phyloP scores from a whole-genome alignment of 2,797 vertebrate genomes.

The Chaetodon trifasciatus region DNA sequence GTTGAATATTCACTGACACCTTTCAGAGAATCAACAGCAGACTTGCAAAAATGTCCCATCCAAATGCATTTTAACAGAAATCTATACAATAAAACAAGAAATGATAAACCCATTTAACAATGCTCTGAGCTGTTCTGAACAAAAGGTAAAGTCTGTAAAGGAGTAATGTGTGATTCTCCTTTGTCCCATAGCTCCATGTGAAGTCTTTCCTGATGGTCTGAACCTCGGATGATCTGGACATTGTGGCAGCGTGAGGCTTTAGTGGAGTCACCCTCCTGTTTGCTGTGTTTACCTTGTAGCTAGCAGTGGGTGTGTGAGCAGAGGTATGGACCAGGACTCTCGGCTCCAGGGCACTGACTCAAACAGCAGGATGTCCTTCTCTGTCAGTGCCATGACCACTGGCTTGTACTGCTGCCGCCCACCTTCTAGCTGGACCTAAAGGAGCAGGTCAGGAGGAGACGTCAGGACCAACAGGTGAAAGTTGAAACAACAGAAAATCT shows the following conservation, averaged over 20 bases:
- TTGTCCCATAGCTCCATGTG: not conserved
- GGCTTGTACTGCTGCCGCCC: conserved; percentile 92
- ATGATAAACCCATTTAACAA: not conserved
- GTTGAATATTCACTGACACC: not conserved
- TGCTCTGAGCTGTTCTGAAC: not conserved
- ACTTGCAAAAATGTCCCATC: not conserved
- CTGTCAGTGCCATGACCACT: conserved; percentile 92
- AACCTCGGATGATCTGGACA: not conserved
- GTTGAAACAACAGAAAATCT: not conserved
- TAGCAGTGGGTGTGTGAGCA: conserved; percentile 94
- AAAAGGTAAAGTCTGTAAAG: not conserved
- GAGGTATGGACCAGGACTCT: conserved; percentile 92
- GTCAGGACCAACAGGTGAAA: not conserved
- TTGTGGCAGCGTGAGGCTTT: not conserved
- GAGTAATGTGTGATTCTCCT: not conserved
- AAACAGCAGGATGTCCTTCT: conserved; percentile 96
- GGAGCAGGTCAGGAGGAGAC: not conserved
- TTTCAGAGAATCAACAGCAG: not conserved
- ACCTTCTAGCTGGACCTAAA: conserved; percentile 90
- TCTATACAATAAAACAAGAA: too few species aligned
- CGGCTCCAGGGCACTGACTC: conserved; percentile 93
- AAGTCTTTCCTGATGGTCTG: not conserved
- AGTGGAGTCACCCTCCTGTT: not conserved
- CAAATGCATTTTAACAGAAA: not conserved
- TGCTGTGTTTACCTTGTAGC: conserved; percentile 90